phyloP scores from a whole-genome alignment of 2,888 invertebrate genomes.

The Actias luna region DNA sequence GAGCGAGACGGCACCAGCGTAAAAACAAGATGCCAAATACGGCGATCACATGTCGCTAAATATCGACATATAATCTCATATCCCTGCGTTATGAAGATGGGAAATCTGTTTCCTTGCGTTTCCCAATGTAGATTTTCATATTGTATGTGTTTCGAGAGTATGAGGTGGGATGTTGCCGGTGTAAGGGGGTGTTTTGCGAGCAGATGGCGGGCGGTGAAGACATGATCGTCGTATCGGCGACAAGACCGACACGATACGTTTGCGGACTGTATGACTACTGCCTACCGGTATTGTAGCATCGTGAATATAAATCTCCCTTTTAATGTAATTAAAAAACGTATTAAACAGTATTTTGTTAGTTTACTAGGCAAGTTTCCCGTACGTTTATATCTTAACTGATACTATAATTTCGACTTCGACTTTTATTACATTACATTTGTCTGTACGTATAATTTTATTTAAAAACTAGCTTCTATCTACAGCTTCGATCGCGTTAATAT shows the following conservation, averaged over 20 bases:
- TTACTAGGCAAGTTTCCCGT: too few species aligned
- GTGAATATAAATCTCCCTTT: neutral
- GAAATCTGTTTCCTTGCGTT: constrained; percentile 25
- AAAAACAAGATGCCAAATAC: constrained; percentile 77
- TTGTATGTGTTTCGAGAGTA: neutral
- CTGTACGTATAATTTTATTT: too few species aligned
- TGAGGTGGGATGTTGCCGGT: neutral
- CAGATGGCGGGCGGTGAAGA: neutral
- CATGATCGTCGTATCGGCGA: constrained; percentile 2
- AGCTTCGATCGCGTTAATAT: too few species aligned
- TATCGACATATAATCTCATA: constrained; percentile 58
- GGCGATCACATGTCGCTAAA: constrained; percentile 76
- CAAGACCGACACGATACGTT: neutral
- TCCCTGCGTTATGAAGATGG: constrained; percentile 44
- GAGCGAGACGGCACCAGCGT: constrained; percentile 46
- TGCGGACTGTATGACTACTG: neutral
- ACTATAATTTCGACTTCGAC: too few species aligned
- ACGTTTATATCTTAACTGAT: too few species aligned
- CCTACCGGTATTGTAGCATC: constrained; percentile 2
- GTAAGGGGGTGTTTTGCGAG: neutral
- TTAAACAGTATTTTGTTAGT: too few species aligned
- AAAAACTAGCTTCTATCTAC: too few species aligned
- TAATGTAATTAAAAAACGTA: too few species aligned
- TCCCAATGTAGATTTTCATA: constrained; percentile 4
- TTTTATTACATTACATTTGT: too few species aligned